phyloP scores from a whole-genome alignment of 2,797 vertebrate genomes.

The Bryconaethiops microstoma region DNA sequence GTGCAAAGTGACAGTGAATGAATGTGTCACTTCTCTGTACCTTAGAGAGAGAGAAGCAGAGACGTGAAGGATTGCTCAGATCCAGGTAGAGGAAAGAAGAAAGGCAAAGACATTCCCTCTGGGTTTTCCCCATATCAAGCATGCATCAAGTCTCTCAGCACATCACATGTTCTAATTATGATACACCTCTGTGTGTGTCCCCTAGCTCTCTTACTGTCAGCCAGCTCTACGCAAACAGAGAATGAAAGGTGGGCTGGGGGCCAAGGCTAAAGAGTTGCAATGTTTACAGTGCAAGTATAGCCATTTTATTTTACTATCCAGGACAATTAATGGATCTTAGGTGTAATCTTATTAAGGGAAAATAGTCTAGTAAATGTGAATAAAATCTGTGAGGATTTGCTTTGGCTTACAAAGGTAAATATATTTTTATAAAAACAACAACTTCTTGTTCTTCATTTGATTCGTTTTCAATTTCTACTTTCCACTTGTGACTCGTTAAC shows the following conservation, averaged over 20 bases:
- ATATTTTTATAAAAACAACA: too few relatives aligned
- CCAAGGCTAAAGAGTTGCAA: too few relatives aligned
- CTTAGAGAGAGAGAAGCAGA: slow-evolving; percentile 2
- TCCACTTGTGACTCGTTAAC: too few relatives aligned
- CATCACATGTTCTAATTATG: slow-evolving; percentile 26
- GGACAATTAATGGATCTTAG: too few relatives aligned
- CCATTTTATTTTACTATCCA: too few relatives aligned
- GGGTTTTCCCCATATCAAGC: not conserved
- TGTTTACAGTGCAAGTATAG: too few relatives aligned
- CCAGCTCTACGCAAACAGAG: not conserved
- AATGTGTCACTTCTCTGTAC: slow-evolving; percentile 51
- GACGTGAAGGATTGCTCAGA: slow-evolving; percentile 62
- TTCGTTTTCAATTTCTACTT: too few relatives aligned
- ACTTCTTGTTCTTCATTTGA: too few relatives aligned
- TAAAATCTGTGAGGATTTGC: too few relatives aligned
- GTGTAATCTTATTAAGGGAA: too few relatives aligned
- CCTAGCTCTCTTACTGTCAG: not conserved
- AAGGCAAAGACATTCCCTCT: not conserved
- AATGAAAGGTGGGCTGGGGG: not conserved
- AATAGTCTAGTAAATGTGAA: too few relatives aligned
- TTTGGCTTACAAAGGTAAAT: too few relatives aligned
- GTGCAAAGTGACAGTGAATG: slow-evolving; percentile 55
- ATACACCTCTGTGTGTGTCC: slow-evolving; percentile 3
- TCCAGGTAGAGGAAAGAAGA: not conserved
- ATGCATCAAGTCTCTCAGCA: not conserved